Percentiles rank a stretch among this genome's conserved stretches.
These are phyloP conservation scores for Sylvia borin DNA, from an alignment of 2,797 vertebrate genomes.

Conservation along the genomic window DNA sequence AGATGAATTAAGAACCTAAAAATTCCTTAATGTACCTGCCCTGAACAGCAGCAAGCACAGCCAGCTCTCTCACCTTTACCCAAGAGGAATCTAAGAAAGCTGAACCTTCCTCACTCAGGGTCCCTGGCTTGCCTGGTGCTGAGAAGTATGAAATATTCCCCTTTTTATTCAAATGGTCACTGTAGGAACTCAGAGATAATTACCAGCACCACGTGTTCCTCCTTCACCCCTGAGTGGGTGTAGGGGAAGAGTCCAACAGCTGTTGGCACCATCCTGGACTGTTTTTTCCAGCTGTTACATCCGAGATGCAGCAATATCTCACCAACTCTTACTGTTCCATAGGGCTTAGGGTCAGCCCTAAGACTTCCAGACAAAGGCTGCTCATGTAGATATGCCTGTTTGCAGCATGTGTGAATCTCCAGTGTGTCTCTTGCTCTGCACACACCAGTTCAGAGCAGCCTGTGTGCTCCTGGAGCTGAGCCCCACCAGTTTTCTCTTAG, in stretches of 20 bases:
- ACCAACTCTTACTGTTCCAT: not conserved
- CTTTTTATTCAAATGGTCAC: not conserved
- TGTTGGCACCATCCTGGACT: not conserved
- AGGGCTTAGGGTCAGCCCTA: not conserved
- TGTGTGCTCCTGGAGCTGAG: not conserved
- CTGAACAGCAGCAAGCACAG: not conserved
- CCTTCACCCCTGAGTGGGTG: not conserved
- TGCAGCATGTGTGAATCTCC: not conserved
- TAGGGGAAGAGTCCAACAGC: not conserved
- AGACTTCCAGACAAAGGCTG: not conserved
- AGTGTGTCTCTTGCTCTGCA: not conserved
- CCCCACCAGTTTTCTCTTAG: not conserved
- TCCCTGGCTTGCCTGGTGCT: not conserved
- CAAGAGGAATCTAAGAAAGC: not conserved
- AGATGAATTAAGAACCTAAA: not conserved
- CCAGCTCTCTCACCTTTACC: not conserved
- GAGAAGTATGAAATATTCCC: not conserved
- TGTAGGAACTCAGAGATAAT: not conserved
- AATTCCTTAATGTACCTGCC: not conserved
- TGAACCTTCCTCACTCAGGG: not conserved
- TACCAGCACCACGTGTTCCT: not conserved
- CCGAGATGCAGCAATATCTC: not conserved
- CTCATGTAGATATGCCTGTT: not conserved
- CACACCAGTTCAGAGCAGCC: not conserved
- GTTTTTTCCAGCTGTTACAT: not conserved